Base-by-base conservation (phyloP, 2,888 invertebrate genomes). In the Esperia sulphurella region DNA sequence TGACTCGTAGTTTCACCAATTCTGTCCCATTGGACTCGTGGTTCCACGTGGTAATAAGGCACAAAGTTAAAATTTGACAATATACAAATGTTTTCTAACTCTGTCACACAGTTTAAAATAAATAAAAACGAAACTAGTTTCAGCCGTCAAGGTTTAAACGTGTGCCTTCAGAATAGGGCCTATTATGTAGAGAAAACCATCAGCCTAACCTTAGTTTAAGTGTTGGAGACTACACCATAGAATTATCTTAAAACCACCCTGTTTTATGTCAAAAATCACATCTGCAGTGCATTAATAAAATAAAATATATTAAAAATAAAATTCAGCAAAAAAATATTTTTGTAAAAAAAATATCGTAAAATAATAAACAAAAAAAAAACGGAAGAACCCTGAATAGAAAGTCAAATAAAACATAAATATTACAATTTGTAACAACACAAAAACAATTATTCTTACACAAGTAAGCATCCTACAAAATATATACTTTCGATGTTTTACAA, bases 381-480 rank as follows among this genome's bases (percentile, higher is more conserved):
- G 13, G 5, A 42, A 31, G 31, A 44, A 45, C 21, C 39, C 40
- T n/a, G 29, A 41, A 48, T 41, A 44, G 44, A 38, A 49, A 13
- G 38, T 47, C 41, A 43, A 21, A 39, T 39, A 48, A 44, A 51
- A 56, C n/a, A n/a, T 51, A 48, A 48, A 51, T 31, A 45, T 49
- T 49, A 46, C 46, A 47, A 48, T 50, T 45, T 45, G 29, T 40
- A 50, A 50, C 50, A 50, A 53, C 56, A 54, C 53, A 57, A 58
- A 53, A 53, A 58, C 49, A 55, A 61, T 59, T 46, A 50, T 43
- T 49, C 57, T 57, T 64, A 63, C 59, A 49, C 41, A 52, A 13
- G 59, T 68, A 63, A 62, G 54, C 53, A 45, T 52, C 52, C 62
- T 67, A 63, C 52, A 67, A 65, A 68, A 73, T 5, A 72, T 67